Base-by-base conservation (phyloP, 2,797 vertebrate genomes). In the Caiman crocodilus region DNA sequence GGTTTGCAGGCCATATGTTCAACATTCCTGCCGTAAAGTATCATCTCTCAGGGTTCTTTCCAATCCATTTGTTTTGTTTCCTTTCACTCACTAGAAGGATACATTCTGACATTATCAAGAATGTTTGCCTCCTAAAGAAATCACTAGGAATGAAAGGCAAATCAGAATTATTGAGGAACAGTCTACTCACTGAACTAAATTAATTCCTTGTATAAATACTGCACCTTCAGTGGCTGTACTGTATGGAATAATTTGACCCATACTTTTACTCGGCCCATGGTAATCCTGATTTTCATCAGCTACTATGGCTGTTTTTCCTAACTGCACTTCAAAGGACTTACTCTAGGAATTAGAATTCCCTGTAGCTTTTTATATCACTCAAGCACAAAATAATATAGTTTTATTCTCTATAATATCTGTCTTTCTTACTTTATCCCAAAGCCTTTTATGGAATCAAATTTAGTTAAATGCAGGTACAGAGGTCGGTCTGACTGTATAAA, bases 251-350 rank as follows among this genome's bases (percentile, higher is more conserved):
- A 57, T 28, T 75, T 17, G 0, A 59, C 75, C 73, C 35, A 59
- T 81, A 57, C 17, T 50, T 78, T 58, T n/a, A 35, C 2, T 17
- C 15, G 7, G 12, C 23, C 50, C 83, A 20, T n/a, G 78, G 65
- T 80, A 11, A 11, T 88, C 74, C 75, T 85, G 14, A 55, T 87
- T 94, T 83, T 87, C 82, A 55, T 88, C 84, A 59, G 21, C 59
- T 88, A 42, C 26, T 77, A 26, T 88, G 25, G 81, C 83, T 91
- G 32, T 75, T 84, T 69, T 42, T 85, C 84, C 76, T 64, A 88
- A 95, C 87, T 63, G 12, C 88, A 95, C 89, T 92, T 93, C 90
- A 90, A 90, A 94, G 89, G 56, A 92, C 77, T 94, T 89, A 75
- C 60, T 15, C 6, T 50, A 86, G 28, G 50, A 35, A 87, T 82